A percentile compares a stretch with the other conserved stretches of the same genome.
Conservation (phyloP, 2,113 vertebrate species). For the Trogon melanurus region DNA sequence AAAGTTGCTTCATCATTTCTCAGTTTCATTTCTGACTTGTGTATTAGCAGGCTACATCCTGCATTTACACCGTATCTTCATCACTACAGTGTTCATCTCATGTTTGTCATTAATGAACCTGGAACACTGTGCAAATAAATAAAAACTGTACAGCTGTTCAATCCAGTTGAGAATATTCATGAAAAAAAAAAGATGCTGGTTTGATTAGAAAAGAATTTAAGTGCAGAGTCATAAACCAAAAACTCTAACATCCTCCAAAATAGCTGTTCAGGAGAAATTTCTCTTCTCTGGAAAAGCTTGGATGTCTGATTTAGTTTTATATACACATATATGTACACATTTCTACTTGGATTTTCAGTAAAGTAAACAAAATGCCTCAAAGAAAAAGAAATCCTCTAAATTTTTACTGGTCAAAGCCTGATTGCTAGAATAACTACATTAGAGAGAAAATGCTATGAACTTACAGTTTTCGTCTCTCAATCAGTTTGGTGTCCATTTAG, state of each 20-base stretch:
- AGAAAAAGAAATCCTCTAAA: background rate
- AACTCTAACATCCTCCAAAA: background rate
- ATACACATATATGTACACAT: background rate
- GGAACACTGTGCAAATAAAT: background rate
- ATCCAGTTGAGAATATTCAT: background rate
- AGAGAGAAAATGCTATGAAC: background rate
- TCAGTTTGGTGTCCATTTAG: background rate
- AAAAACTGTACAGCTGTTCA: background rate
- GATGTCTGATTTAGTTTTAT: background rate
- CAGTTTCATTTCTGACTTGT: background rate
- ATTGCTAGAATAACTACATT: background rate
- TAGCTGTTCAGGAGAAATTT: background rate
- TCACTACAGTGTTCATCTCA: background rate
- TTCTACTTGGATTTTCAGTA: background rate
- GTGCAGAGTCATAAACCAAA: background rate
- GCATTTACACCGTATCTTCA: background rate
- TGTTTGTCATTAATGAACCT: background rate
- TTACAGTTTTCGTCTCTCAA: background rate
- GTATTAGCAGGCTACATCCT: background rate
- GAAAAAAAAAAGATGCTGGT: background rate
- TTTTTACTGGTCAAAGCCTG: background rate
- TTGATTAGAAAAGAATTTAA: background rate
- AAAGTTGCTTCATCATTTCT: background rate
- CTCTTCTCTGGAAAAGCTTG: background rate
- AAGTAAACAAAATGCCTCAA: background rate